A percentile compares a stretch with the other conserved stretches of the same genome.
phyloP scores from a whole-genome alignment of 1,140 invertebrate genomes.

The Caenorhabditis tropicalis region DNA sequence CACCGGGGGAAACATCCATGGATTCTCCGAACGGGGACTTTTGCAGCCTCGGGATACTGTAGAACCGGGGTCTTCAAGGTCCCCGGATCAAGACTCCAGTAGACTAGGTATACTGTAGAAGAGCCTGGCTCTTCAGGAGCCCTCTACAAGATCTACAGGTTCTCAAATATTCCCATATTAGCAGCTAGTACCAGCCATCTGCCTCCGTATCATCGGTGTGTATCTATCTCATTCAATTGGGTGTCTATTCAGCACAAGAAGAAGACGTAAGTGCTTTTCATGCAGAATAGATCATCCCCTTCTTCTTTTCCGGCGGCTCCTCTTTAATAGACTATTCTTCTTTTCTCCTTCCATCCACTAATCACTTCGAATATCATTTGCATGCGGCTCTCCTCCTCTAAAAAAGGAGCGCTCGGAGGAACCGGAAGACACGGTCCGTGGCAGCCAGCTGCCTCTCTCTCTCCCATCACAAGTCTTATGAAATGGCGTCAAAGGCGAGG shows the following conservation, averaged over 20 bases:
- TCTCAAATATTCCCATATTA: no score
- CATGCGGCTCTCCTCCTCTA: neutral
- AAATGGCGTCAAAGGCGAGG: neutral
- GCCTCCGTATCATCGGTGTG: no score
- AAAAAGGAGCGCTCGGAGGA: neutral
- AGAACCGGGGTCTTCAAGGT: neutral
- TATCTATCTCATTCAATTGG: no score
- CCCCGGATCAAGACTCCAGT: no score
- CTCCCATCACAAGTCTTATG: no score
- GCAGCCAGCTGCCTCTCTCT: slow-evolving; percentile 1
- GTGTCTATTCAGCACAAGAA: neutral
- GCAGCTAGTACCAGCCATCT: neutral
- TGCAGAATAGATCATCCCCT: neutral
- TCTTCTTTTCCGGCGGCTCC: neutral
- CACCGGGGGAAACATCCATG: neutral
- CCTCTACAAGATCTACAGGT: no score
- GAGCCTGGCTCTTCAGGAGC: no score
- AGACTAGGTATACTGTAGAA: no score
- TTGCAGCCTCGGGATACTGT: neutral
- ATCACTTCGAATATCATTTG: slow-evolving; percentile 45
- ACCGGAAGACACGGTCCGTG: neutral
- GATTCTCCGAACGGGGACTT: neutral
- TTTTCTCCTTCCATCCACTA: neutral
- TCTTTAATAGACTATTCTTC: slow-evolving; percentile 13
- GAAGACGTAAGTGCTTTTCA: neutral